These are phyloP conservation scores for Cerastis rubricosa DNA, from an alignment of 2,888 invertebrate species.

Conservation along the genomic window DNA sequence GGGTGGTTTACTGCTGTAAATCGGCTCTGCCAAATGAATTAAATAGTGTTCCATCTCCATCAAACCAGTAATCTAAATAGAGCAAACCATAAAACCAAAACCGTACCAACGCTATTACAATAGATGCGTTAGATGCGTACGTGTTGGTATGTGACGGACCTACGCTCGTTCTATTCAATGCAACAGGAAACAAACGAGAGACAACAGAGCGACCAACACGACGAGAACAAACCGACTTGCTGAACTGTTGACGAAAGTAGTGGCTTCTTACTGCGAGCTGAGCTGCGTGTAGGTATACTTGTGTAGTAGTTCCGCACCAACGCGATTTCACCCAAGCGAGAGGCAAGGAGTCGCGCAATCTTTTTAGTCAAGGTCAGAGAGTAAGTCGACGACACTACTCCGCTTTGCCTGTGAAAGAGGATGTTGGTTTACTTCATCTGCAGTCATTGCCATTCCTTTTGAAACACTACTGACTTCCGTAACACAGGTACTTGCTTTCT, in stretches of 20 bases:
- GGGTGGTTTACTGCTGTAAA: not conserved
- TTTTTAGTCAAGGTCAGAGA: not conserved
- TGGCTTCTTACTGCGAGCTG: not conserved
- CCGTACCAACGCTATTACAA: too few relatives aligned
- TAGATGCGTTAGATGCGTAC: not conserved
- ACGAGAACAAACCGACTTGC: conserved; percentile 17
- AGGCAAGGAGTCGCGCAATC: not conserved
- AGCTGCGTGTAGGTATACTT: not conserved
- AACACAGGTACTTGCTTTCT: not conserved
- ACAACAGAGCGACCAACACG: not conserved
- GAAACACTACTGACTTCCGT: not conserved
- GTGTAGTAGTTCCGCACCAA: not conserved
- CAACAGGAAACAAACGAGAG: conserved; percentile 32
- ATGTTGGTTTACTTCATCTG: not conserved
- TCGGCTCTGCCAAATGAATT: not conserved
- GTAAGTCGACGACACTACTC: not conserved
- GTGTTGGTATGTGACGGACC: conserved; percentile 12
- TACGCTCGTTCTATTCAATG: conserved; percentile 10
- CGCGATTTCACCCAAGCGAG: not conserved
- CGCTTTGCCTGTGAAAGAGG: not conserved
- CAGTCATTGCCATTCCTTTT: not conserved
- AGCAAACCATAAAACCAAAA: too few relatives aligned
- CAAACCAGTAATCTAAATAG: not conserved
- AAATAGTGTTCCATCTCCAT: not conserved
- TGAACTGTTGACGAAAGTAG: conserved; percentile 34